phyloP scores from a whole-genome alignment of 2,113 vertebrate species.

The Lycocorax pyrrhopterus region DNA sequence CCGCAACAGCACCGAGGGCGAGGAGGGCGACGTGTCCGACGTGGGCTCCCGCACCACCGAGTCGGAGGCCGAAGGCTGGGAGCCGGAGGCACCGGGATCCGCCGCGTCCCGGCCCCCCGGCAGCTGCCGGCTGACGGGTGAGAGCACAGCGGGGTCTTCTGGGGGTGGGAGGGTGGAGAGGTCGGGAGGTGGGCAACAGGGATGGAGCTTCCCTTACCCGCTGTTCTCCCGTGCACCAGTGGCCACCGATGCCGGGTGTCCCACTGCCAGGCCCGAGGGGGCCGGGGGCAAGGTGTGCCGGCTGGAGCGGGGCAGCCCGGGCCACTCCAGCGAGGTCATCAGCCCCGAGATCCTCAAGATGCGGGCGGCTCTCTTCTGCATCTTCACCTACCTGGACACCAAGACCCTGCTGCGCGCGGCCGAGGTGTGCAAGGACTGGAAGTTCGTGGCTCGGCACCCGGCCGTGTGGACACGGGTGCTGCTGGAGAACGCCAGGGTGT shows the following conservation, averaged over 20 bases:
- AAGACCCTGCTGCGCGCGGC: slow-evolving; percentile 89
- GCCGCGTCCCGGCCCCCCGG: slow-evolving; percentile 64
- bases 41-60: slow-evolving; percentile 93
- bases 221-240: fast-evolving
- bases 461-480: slow-evolving; percentile 95
- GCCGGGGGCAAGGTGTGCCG: slow-evolving; percentile 62
- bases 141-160: fast-evolving
- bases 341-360: slow-evolving; percentile 97
- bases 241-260: not conserved
- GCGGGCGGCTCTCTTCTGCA: slow-evolving; percentile 93
- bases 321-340: slow-evolving; percentile 91
- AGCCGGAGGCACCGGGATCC: slow-evolving; percentile 72
- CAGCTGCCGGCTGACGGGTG: slow-evolving; percentile 78
- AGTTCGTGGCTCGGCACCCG: slow-evolving; percentile 92
- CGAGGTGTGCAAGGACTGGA: slow-evolving; percentile 95
- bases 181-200: fast-evolving
- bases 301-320: slow-evolving; percentile 84
- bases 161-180: not conserved
- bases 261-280: slow-evolving; percentile 59
- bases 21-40: slow-evolving; percentile 92
- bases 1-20: slow-evolving; percentile 93
- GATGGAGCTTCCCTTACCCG: not conserved
- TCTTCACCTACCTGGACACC: slow-evolving; percentile 98
- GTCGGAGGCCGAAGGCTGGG: slow-evolving; percentile 92
- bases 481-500: slow-evolving; percentile 92